Percentiles rank a stretch among this genome's conserved stretches.
phyloP scores from a whole-genome alignment of 2,113 vertebrate species.

The Esox niger region DNA sequence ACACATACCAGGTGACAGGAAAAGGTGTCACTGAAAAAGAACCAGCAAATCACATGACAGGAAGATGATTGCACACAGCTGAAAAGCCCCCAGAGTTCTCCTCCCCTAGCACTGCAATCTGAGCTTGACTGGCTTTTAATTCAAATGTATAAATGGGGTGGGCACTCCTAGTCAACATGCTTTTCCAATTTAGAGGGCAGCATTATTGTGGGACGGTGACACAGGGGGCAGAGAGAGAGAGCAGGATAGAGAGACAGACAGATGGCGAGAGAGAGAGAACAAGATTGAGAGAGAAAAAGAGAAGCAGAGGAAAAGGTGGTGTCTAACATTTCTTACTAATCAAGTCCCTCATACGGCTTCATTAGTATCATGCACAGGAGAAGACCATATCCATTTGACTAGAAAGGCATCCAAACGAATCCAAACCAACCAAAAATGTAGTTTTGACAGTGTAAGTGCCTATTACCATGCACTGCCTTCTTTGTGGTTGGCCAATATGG shows the following conservation, averaged over 20 bases:
- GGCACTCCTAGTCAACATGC: conserved; percentile 70
- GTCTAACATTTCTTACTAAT: conserved; percentile 75
- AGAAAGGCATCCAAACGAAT: conserved; percentile 71
- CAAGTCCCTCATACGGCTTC: conserved; percentile 70
- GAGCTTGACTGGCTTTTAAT: conserved; percentile 75
- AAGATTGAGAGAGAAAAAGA: conserved; percentile 19
- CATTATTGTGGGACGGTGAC: conserved; percentile 72
- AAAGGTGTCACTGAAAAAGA: conserved; percentile 67
- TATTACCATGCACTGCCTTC: conserved; percentile 67
- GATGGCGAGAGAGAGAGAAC: conserved; percentile 22
- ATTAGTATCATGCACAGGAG: conserved; percentile 70
- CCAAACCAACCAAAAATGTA: conserved; percentile 68
- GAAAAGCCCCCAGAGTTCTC: conserved; percentile 38
- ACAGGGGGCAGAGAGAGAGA: conserved; percentile 39
- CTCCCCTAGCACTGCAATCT: conserved; percentile 61
- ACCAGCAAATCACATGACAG: conserved; percentile 66
- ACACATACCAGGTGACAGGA: conserved; percentile 71
- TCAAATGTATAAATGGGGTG: conserved; percentile 77
- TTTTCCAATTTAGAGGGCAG: conserved; percentile 73
- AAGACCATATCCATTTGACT: conserved; percentile 74
- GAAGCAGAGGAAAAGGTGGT: conserved; percentile 46
- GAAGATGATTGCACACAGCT: conserved; percentile 70
- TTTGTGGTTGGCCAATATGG: conserved; percentile 61
- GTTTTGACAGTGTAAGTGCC: conserved; percentile 73
- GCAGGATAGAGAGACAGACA: conserved; percentile 13